Percentiles rank a stretch among this genome's conserved stretches.
Evolutionary conservation across 2,888 invertebrate genomes (phyloP).

Genomic region (Metallyticus violacea): DNA sequence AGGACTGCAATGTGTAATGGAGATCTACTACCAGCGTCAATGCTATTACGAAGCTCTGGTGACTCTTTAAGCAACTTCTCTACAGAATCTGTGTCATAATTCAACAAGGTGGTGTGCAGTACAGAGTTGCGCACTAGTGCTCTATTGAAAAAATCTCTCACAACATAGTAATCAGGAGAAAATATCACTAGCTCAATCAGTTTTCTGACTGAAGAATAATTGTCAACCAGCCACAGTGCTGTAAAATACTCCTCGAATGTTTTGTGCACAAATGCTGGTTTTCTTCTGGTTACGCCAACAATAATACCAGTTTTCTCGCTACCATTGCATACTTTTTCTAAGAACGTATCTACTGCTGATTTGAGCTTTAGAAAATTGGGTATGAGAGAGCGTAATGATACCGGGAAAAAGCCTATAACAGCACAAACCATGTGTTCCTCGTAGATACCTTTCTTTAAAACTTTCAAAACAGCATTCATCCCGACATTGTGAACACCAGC

Average conservation of each 20-base stretch:
- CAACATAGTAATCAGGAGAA: background rate
- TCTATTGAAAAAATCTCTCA: slow-evolving; percentile 19
- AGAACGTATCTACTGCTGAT: no score
- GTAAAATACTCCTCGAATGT: slow-evolving; percentile 28
- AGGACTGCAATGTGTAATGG: slow-evolving; percentile 8
- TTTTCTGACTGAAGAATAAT: background rate
- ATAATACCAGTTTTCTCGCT: slow-evolving; percentile 23
- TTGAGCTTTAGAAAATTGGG: no score
- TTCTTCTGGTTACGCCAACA: background rate
- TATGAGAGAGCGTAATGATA: no score
- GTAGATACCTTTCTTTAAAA: background rate
- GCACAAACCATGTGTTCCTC: slow-evolving; percentile 12
- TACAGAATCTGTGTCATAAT: background rate
- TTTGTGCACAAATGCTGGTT: slow-evolving; percentile 22
- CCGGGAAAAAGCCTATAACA: background rate
- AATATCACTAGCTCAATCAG: slow-evolving; percentile 12
- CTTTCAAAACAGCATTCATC: background rate
- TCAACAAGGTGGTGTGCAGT: slow-evolving; percentile 15
- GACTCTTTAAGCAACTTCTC: background rate
- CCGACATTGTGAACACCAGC: background rate
- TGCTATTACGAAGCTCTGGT: background rate
- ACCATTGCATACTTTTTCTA: slow-evolving; percentile 1
- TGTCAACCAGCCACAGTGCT: slow-evolving; percentile 15
- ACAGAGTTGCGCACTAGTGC: background rate
- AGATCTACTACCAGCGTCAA: background rate